These are phyloP conservation scores for Rotaria sp. DNA, from an alignment of 2,888 invertebrate species.

Conservation along the genomic window DNA sequence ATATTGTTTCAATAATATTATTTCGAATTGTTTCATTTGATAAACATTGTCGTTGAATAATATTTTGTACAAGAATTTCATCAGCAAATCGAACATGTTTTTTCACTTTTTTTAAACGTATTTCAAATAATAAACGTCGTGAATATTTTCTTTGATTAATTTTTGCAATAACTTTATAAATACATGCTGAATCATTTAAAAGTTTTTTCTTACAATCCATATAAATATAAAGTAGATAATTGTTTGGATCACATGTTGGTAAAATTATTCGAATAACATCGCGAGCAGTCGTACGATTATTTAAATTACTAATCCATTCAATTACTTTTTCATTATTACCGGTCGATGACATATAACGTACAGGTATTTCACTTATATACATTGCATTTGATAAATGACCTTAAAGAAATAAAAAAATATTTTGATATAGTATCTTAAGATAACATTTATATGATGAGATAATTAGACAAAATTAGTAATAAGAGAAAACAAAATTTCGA, in stretches of 20 bases:
- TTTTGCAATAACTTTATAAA: not conserved
- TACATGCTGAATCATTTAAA: not conserved
- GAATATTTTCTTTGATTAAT: not conserved
- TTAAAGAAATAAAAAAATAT: not conserved
- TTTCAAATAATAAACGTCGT: conserved; percentile 3
- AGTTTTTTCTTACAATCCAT: not conserved
- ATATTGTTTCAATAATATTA: not conserved
- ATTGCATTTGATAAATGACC: not conserved
- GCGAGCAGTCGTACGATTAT: not conserved
- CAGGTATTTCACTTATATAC: conserved; percentile 29
- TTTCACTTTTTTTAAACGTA: not conserved
- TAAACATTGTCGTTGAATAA: not conserved
- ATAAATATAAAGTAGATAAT: not conserved
- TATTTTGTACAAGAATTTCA: not conserved
- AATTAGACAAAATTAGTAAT: too few relatives aligned
- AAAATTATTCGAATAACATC: not conserved
- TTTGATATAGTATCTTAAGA: too few relatives aligned
- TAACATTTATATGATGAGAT: too few relatives aligned
- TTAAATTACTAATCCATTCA: conserved; percentile 20
- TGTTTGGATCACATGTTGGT: not conserved
- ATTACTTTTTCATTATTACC: not conserved
- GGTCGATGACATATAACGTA: not conserved
- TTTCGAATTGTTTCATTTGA: not conserved
- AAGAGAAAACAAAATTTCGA: too few relatives aligned
- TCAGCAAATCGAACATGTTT: conserved; percentile 14